Percentiles rank a stretch among this genome's conserved stretches.
Conservation (phyloP, 2,888 invertebrate species). For the Stictocephala bisonia region DNA sequence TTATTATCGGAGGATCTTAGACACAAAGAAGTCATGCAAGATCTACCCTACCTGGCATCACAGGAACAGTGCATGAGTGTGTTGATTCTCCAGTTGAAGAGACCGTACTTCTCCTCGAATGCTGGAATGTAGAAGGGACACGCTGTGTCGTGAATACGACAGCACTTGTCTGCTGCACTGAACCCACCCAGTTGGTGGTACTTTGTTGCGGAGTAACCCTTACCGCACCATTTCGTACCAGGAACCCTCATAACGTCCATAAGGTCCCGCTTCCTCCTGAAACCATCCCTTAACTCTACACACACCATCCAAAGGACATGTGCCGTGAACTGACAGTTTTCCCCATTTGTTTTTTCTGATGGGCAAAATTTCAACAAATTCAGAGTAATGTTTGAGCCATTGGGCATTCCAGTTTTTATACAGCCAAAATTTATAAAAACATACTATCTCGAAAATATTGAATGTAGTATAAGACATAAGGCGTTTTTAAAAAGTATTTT, state of each 20-base stretch:
- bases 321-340: too few species aligned
- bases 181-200: slow-evolving; percentile 88
- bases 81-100: slow-evolving; percentile 90
- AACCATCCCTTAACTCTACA: slow-evolving; percentile 50
- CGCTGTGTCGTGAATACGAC: slow-evolving; percentile 85
- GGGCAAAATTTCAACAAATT: too few species aligned
- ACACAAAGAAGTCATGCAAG: not conserved
- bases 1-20: too few species aligned
- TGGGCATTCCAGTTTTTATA: too few species aligned
- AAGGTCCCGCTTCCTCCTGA: slow-evolving; percentile 67
- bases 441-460: too few species aligned
- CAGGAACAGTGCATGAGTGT: slow-evolving; percentile 94
- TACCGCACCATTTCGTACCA: slow-evolving; percentile 95
- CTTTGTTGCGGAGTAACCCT: slow-evolving; percentile 82
- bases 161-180: slow-evolving; percentile 83
- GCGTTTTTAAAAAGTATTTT: too few species aligned
- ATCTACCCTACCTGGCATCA: slow-evolving; percentile 80
- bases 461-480: too few species aligned
- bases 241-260: slow-evolving; percentile 79
- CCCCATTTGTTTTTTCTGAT: too few species aligned
- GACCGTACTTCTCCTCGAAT: slow-evolving; percentile 84
- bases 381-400: too few species aligned
- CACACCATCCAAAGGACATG: too few species aligned
- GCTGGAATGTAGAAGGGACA: slow-evolving; percentile 88
- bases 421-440: too few species aligned